Evolutionary conservation across 2,113 vertebrate genomes (phyloP), one percentile per base, ranked within the genome.

Genomic region (Centropus unirufus): DNA sequence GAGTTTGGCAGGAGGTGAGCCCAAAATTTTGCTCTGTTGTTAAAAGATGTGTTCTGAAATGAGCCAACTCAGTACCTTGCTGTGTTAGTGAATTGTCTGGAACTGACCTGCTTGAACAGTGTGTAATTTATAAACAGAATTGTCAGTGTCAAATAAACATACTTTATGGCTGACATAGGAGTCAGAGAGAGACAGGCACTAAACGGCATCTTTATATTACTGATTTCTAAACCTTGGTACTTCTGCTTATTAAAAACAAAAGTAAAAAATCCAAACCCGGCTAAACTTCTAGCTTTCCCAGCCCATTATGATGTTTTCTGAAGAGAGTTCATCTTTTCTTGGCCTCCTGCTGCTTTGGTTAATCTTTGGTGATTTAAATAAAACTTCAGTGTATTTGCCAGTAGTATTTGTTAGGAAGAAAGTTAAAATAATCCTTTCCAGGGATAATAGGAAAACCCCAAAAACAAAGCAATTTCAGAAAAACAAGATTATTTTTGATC

Each of bases 401-500:
- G 69, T 76, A 46, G 2, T 57, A 54, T 82, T 91, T 92, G 5
- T 73, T 90, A 61, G 40, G 34, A 36, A 46, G 15, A 79, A 93
- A 77, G 73, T 58, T 76, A 58, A 91, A 93, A 27, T 64, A 87
- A 58, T 82, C 26, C 16, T 81, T 80, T 16, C 20, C 14, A 36
- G 34, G 23, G 17, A 47, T 80, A 84, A 70, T 16, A 75, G 32
- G 30, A 73, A 87, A 95, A 92, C 4, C 0, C 1, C 23, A 58
- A 64, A 54, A 92, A 57, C n/a, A 93, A 83, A 91, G 10, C 19
- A 73, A 42, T 46, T 82, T 58, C 46, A 77, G 32, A 82, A 69
- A 95, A 86, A 20, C 21, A 83, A 59, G 55, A 83, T 83, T 93
- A 75, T 66, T 95, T 93, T 83, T 70, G 54, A 90, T 85, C 73